These are phyloP conservation scores for Nycticorax nycticorax DNA, from an alignment of 2,113 vertebrate genomes.

Conservation along the genomic window DNA sequence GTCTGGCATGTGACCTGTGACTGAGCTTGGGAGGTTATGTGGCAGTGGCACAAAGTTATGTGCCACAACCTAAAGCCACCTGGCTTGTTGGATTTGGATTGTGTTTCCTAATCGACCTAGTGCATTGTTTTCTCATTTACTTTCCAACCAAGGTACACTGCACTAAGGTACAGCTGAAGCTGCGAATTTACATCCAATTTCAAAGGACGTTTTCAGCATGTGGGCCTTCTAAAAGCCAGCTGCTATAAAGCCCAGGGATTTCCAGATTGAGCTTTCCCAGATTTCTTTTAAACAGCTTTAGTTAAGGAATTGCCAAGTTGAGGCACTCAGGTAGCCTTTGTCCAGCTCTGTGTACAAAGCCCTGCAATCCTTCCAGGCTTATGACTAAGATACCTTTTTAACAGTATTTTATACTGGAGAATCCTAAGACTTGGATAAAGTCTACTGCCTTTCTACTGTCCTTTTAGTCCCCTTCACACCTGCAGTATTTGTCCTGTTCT, in stretches of 20 bases:
- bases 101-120: neutral
- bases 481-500: neutral
- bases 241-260: neutral
- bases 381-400: neutral
- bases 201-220: neutral
- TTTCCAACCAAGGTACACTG: neutral
- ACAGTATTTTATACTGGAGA: neutral
- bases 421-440: neutral
- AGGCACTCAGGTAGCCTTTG: neutral
- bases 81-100: neutral
- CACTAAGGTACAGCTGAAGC: neutral
- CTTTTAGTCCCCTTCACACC: neutral
- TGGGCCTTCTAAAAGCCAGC: neutral
- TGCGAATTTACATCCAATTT: neutral
- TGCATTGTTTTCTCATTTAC: neutral
- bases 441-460: neutral
- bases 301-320: neutral
- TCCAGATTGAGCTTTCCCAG: neutral
- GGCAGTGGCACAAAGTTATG: neutral
- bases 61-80: neutral
- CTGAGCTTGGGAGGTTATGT: neutral
- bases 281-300: neutral
- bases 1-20: neutral
- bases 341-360: neutral
- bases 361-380: neutral